Conservation (phyloP, 2,888 invertebrate genomes). For the Phengaris arion region DNA sequence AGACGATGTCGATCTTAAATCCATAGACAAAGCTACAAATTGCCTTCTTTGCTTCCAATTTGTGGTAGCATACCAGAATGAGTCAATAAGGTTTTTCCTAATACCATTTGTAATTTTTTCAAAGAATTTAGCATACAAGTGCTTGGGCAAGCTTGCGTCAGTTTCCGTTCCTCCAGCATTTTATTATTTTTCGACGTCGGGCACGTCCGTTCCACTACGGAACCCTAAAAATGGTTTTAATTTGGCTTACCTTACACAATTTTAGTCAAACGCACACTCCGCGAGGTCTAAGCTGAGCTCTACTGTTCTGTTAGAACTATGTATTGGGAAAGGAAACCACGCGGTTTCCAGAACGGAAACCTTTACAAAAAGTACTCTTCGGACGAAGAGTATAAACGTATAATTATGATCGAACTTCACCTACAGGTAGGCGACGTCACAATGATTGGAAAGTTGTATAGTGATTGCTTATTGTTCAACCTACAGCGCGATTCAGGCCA, state of each 20-base stretch:
- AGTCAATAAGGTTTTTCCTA: neutral
- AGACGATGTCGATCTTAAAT: neutral
- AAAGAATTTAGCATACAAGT: neutral
- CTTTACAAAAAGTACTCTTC: neutral
- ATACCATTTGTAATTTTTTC: neutral
- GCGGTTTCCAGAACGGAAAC: constrained; percentile 1
- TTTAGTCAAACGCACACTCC: too few species aligned
- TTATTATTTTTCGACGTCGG: neutral
- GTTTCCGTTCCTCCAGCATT: neutral
- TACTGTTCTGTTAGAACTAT: too few species aligned
- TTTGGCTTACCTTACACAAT: too few species aligned
- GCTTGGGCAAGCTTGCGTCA: neutral
- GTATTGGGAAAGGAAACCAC: too few species aligned
- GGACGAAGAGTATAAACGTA: neutral
- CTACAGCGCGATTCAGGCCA: neutral
- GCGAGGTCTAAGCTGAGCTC: too few species aligned
- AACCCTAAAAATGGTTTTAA: too few species aligned
- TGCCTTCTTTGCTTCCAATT: neutral
- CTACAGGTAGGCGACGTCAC: neutral
- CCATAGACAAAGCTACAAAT: neutral
- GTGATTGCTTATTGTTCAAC: neutral
- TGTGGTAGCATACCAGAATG: neutral
- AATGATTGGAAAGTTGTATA: neutral
- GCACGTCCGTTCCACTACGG: too few species aligned
- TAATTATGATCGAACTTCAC: neutral